Evolutionary conservation across 2,797 vertebrate species (phyloP), one percentile per base, ranked within the genome.

Genomic region (Synaphobranchus kaupii): DNA sequence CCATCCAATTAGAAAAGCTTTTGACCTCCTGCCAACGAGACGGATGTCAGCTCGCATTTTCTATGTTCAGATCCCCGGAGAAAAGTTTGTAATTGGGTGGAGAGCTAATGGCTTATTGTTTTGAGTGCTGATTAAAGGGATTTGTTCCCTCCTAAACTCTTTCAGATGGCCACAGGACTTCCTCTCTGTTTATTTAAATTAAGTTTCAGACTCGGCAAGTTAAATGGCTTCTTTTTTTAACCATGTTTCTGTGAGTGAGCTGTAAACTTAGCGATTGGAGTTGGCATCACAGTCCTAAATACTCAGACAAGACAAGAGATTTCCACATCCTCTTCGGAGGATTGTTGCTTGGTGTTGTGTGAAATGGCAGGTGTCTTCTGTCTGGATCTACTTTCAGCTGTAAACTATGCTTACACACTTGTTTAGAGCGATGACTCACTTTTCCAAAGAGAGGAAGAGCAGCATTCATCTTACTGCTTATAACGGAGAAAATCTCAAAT

Each of bases 1-100:
- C 54, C 34, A 15, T 54, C 83, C 83, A 84, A 60, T 84, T 84
- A 39, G 56, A 44, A 84, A 63, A 84, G 54, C 54, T 84, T 84
- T 63, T 54, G 83, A 60, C 83, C 58, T 60, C 56, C 31, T 20
- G n/a, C 47, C 80, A 31, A 52, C 6, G 80, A 82, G 48, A 82
- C 17, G 78, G 71, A 39, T 76, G 71, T 48, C 44, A 80, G 76
- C 28, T 83, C n/a, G 13, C 50, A 83, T 83, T 83, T n/a, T 56
- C 44, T 12, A 9, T 31, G 52, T 28, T 28, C 50, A 83, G 48
- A 83, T 31, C 81, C 48, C 47, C 12, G 20, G 48, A 15, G 50
- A 6, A 80, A 5, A 47, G 76, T 34, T n/a, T n/a, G 39, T 25
- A 25, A 44, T 13, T 28, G 50, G 20, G 7, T 15, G 25, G 22